Conservation (phyloP, 53 echinoderm and acorn worm species). For the Hippasteria phrygiana region DNA sequence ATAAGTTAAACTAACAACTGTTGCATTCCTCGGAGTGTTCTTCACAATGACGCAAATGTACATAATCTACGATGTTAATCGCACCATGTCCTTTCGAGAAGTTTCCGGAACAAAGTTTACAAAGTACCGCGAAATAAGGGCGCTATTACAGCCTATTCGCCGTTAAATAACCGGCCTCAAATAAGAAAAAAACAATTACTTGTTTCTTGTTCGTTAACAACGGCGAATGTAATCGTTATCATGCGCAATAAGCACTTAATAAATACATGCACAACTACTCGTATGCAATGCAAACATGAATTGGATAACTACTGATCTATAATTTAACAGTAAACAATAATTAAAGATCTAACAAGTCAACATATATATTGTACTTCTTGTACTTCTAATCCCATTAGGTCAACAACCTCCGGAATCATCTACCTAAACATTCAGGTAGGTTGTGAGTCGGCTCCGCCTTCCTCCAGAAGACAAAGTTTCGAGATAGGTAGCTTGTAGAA, state of each 20-base stretch:
- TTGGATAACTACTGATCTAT: neutral
- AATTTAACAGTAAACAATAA: neutral
- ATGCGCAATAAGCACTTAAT: no score
- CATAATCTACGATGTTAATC: no score
- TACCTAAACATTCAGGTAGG: neutral
- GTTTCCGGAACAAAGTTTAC: no score
- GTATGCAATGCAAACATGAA: neutral
- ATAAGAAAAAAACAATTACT: constrained; percentile 8
- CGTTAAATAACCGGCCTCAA: constrained; percentile 46
- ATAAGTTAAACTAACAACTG: no score
- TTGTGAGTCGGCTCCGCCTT: neutral
- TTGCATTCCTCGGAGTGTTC: no score
- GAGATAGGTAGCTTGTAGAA: constrained; percentile 59
- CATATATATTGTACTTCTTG: neutral
- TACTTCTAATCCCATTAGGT: neutral
- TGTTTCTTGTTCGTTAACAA: no score
- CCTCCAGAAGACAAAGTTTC: constrained; percentile 69
- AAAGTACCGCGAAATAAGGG: no score
- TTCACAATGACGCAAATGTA: no score
- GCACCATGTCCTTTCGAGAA: no score
- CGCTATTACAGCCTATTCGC: neutral
- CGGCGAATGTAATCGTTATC: no score
- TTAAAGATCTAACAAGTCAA: neutral
- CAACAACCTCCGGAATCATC: neutral
- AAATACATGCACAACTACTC: no score